Evolutionary conservation across 2,797 vertebrate genomes (phyloP).

Genomic region (Tinamus major): DNA sequence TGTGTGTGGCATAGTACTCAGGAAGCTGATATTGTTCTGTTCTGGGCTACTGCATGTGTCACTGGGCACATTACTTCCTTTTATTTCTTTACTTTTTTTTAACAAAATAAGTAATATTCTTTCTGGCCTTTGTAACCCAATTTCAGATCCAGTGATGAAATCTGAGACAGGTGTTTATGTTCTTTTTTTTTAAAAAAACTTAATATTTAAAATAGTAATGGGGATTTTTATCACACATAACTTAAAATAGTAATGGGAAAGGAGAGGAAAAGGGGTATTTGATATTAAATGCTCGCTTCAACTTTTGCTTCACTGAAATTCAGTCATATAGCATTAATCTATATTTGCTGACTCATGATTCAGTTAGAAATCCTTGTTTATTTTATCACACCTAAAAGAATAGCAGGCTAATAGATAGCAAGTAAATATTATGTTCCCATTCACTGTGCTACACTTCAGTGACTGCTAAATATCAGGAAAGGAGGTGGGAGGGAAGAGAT

Average conservation of each 20-base stretch:
- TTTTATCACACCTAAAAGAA: not conserved
- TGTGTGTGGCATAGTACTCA: not conserved
- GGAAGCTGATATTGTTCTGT: not conserved
- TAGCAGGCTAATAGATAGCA: not conserved
- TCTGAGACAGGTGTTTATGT: not conserved
- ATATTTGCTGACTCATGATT: not conserved
- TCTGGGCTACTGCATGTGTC: not conserved
- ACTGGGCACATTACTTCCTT: not conserved
- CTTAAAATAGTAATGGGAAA: not conserved
- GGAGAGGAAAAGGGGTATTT: not conserved
- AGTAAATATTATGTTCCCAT: slow-evolving; percentile 21
- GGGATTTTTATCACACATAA: not conserved
- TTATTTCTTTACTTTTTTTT: not conserved
- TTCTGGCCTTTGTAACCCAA: not conserved
- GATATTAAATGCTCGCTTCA: not conserved
- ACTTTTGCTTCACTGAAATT: not conserved
- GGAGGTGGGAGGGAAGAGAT: not conserved
- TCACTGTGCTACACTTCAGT: not conserved
- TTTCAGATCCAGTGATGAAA: not conserved
- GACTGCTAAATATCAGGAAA: not conserved
- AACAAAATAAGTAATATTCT: not conserved
- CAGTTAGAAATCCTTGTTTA: not conserved
- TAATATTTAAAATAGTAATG: not conserved
- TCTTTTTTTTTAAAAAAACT: not conserved
- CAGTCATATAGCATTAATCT: not conserved